Percentiles rank a stretch among this genome's conserved stretches.
phyloP scores from a whole-genome alignment of 2,888 invertebrate genomes.

The Mesopsocus fuscifrons region DNA sequence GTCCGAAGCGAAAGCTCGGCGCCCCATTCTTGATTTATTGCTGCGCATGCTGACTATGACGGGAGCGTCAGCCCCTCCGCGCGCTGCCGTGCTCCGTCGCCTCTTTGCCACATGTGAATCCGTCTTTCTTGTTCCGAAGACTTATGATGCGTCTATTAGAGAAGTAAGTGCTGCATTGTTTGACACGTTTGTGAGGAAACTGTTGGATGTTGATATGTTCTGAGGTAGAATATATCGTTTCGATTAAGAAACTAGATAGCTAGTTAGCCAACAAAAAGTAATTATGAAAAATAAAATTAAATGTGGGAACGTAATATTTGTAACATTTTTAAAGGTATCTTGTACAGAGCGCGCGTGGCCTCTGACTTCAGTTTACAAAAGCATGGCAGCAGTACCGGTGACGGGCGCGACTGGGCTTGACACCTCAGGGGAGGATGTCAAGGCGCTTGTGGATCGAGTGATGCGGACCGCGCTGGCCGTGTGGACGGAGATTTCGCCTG shows the following conservation, averaged over 20 bases:
- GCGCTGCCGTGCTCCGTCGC: background rate
- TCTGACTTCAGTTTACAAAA: background rate
- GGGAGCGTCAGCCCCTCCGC: background rate
- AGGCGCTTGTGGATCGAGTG: background rate
- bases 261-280: too few relatives aligned
- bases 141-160: too few relatives aligned
- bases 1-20: background rate
- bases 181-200: too few relatives aligned
- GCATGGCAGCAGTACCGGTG: background rate
- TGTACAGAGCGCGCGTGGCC: background rate
- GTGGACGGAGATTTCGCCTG: background rate
- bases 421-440: background rate
- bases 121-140: too few relatives aligned
- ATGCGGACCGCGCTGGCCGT: background rate
- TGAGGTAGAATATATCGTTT: too few relatives aligned
- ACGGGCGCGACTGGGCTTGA: background rate
- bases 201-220: too few relatives aligned
- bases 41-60: background rate
- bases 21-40: background rate
- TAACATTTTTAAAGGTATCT: too few relatives aligned
- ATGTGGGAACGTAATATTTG: too few relatives aligned
- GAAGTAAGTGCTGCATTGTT: too few relatives aligned
- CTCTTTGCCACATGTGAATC: background rate
- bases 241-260: too few relatives aligned
- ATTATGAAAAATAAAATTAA: too few relatives aligned